Conservation (phyloP, 92 coral and sea anemone species). For the Porites cylindrica region DNA sequence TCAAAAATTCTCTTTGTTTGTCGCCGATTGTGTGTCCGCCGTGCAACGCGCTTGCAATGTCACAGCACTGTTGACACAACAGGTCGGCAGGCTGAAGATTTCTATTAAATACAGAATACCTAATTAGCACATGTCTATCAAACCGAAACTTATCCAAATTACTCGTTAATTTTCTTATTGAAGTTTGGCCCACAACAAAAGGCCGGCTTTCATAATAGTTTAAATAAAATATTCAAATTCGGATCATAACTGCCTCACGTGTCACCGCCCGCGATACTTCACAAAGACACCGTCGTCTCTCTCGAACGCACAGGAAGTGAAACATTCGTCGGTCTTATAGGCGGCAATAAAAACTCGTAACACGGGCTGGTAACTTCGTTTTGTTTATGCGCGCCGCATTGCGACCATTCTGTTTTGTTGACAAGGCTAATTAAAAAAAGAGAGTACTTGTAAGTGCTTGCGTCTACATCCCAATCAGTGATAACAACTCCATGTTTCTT, state of each 20-base stretch:
- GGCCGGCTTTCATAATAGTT: constrained; percentile 93
- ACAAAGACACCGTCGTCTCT: constrained; percentile 78
- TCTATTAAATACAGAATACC: constrained; percentile 98
- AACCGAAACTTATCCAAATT: constrained; percentile 99
- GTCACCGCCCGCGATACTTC: constrained; percentile 54
- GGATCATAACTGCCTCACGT: constrained; percentile 65
- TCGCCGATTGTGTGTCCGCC: constrained; percentile 74
- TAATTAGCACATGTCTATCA: constrained; percentile 99
- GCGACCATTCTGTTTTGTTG: constrained; percentile 65
- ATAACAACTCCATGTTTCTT: constrained; percentile 9
- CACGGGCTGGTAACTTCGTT: constrained; percentile 81
- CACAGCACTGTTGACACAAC: constrained; percentile 92
- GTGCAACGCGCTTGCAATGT: constrained; percentile 68
- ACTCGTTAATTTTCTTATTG: constrained; percentile 99
- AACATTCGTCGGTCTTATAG: constrained; percentile 58
- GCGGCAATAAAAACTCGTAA: constrained; percentile 81
- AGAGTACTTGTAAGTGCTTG: constrained; percentile 41
- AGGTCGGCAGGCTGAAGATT: constrained; percentile 93
- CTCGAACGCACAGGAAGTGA: constrained; percentile 70
- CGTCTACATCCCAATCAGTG: background rate
- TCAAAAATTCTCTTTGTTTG: constrained; percentile 89
- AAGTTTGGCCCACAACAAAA: constrained; percentile 99
- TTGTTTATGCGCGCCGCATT: constrained; percentile 83
- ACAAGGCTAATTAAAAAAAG: constrained; percentile 83
- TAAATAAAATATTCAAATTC: constrained; percentile 96